Base-by-base conservation (phyloP, 35 echinoderm and acorn worm species). In the Stichopus chloronotus region DNA sequence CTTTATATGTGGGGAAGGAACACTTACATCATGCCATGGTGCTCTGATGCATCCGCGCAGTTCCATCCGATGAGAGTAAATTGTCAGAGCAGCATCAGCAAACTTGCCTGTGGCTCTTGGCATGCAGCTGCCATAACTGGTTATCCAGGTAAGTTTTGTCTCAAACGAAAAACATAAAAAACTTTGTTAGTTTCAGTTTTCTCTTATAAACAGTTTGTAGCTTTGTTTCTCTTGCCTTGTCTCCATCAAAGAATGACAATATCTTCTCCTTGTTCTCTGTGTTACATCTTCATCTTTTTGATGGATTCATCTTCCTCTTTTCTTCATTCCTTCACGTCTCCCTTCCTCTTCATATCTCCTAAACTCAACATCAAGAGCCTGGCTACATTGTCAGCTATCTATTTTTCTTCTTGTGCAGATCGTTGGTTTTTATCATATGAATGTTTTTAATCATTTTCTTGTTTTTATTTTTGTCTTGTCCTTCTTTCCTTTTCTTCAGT, bases 1-100 rank as follows among this genome's bases (percentile, higher is more conserved):
- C 72, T 99, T 53, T 95, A 90, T 72, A 96, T 99, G 97, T 99
- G 97, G 97, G 97, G 97, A 58, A 99, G 93, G 82, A 99, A 92
- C 78, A 95, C 88, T 84, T 95, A 99, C 30, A 92, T 94, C 7
- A 94, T 99, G 10, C 91, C 4, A 81, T 58, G 13, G 71, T 93
- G 57, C 92, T 86, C 9, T 82, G 94, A 5, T 88, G 71, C 8
- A 59, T 21, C 55, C 81, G 69, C 81, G 79, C 94, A 55, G 88
- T 78, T 65, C 72, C 57, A 56, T 86, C 97, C 76, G 3, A 14
- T 4, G 12, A 10, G 82, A 55, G 76, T 93, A 8, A 56, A 68
- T 2, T 79, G 92, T 76, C 82, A 89, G 6, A 59, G 56, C n/a
- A 25, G 71, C 4, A 59, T 99, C 57, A 92, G 82, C 14, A 91